Conservation (phyloP, 2,797 vertebrate genomes). For the Ceyx erithaca region DNA sequence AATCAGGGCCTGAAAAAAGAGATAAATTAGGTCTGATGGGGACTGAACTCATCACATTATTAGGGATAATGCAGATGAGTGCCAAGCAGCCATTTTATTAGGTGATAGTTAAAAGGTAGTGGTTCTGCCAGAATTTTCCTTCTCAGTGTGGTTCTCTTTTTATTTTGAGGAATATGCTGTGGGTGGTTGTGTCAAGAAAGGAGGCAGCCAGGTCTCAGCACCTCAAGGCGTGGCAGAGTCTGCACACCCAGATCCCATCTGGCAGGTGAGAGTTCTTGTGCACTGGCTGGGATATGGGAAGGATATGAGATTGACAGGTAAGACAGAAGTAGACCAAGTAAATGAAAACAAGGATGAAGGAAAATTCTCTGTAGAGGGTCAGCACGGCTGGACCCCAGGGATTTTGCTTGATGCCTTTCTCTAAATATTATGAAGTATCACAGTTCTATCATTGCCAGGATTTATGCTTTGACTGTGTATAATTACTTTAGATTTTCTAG, state of each 20-base stretch:
- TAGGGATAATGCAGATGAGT: rapidly evolving
- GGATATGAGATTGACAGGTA: background rate
- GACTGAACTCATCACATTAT: no score
- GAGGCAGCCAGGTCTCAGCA: background rate
- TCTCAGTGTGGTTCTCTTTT: background rate
- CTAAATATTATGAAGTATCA: background rate
- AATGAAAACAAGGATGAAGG: background rate
- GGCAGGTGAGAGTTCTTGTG: background rate
- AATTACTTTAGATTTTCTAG: background rate
- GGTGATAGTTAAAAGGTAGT: background rate
- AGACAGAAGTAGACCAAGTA: background rate
- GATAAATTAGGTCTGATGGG: background rate
- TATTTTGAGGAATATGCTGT: background rate
- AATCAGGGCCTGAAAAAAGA: background rate
- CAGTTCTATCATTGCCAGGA: background rate
- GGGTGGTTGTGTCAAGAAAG: background rate
- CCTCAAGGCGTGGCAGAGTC: background rate
- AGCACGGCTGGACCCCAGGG: background rate
- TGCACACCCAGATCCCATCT: background rate
- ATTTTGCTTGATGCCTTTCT: background rate
- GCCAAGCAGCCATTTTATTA: background rate
- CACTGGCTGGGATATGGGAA: background rate
- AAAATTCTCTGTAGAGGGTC: background rate
- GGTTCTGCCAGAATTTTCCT: background rate
- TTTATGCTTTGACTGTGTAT: background rate